phyloP scores from a whole-genome alignment of 2,113 vertebrate genomes.

The Rhegmatorhina hoffmannsi region DNA sequence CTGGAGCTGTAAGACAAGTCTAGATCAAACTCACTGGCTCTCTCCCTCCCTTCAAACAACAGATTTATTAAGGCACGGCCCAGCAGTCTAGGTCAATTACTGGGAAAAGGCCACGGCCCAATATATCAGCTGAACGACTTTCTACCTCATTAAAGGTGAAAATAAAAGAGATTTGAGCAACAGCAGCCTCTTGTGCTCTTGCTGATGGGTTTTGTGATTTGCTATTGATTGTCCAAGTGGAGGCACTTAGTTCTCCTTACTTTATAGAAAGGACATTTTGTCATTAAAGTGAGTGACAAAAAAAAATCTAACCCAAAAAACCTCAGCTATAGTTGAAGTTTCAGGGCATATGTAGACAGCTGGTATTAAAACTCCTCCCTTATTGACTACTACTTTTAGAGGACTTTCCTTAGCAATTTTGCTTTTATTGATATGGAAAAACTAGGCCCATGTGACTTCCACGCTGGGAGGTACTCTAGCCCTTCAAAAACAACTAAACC shows the following conservation, averaged over 20 bases:
- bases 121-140: slow-evolving; percentile 40
- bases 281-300: slow-evolving; percentile 41
- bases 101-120: slow-evolving; percentile 27
- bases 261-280: slow-evolving; percentile 15
- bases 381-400: not conserved
- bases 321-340: not conserved
- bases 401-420: not conserved
- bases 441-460: not conserved
- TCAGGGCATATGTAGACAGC: not conserved
- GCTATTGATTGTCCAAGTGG: slow-evolving; percentile 60
- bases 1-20: not conserved
- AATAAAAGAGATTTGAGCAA: slow-evolving; percentile 60
- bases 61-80: slow-evolving; percentile 15
- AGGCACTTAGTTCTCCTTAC: slow-evolving; percentile 50
- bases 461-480: not conserved
- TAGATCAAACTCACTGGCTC: not conserved
- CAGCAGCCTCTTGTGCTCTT: not conserved
- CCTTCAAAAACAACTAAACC: not conserved
- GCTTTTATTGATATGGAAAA: not conserved
- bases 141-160: slow-evolving; percentile 70
- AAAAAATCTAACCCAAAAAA: not conserved
- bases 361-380: not conserved
- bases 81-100: slow-evolving; percentile 52
- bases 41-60: not conserved
- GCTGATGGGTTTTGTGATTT: slow-evolving; percentile 64